Conservation (phyloP, 2,113 vertebrate species). For the Lycaon pictus region DNA sequence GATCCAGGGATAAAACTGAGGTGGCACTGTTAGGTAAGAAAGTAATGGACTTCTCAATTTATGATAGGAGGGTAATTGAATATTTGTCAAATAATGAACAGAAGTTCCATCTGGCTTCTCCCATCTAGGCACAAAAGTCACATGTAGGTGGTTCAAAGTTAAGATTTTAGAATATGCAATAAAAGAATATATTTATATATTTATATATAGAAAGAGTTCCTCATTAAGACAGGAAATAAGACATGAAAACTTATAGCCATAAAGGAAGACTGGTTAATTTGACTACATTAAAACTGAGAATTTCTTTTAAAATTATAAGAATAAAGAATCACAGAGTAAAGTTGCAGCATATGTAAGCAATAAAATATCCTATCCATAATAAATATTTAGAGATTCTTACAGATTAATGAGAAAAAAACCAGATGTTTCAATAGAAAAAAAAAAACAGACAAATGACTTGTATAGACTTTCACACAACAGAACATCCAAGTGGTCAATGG, state of each 20-base stretch:
- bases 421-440: not conserved
- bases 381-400: not conserved
- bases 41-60: not conserved
- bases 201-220: not conserved
- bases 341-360: not conserved
- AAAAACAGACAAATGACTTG: not conserved
- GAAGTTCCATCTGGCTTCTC: not conserved
- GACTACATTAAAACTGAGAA: slow-evolving; percentile 26
- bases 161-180: not conserved
- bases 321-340: not conserved
- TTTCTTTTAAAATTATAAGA: not conserved
- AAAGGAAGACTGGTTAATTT: not conserved
- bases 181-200: not conserved
- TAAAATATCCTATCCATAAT: not conserved
- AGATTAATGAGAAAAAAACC: not conserved
- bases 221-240: slow-evolving; percentile 19
- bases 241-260: not conserved
- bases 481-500: not conserved
- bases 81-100: not conserved
- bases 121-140: not conserved
- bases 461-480: not conserved
- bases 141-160: not conserved
- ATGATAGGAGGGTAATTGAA: not conserved
- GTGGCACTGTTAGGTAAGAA: not conserved
- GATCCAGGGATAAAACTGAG: not conserved